Percentiles rank a stretch among this genome's conserved stretches.
Evolutionary conservation across 2,113 vertebrate species (phyloP).

Genomic region (Antigone vipio): DNA sequence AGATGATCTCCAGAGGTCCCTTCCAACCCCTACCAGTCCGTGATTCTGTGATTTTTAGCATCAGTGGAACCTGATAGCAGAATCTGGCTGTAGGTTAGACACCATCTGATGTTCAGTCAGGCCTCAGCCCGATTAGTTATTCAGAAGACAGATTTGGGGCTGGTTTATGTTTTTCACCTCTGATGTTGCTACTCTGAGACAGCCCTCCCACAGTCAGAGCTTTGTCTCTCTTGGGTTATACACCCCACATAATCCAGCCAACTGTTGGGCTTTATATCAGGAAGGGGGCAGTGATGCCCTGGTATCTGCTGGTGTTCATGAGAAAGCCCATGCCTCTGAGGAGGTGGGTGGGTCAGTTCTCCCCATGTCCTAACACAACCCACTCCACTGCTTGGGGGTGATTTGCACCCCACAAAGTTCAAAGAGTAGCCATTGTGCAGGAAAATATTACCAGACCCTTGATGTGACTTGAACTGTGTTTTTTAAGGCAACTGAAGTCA

Average conservation of each 20-base stretch:
- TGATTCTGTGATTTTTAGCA: background rate
- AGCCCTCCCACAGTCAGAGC: background rate
- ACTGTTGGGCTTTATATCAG: background rate
- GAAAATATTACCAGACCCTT: background rate
- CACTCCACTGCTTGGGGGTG: background rate
- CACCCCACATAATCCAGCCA: too few relatives aligned
- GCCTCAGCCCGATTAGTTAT: background rate
- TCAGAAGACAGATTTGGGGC: background rate
- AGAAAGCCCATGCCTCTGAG: background rate
- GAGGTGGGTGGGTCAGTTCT: background rate
- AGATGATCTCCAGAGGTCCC: too few relatives aligned
- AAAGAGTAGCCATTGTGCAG: background rate
- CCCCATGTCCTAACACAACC: background rate
- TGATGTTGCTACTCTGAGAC: background rate
- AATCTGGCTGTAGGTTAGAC: background rate
- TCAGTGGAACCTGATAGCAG: background rate
- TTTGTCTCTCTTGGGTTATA: background rate
- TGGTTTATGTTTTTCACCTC: background rate
- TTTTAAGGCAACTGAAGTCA: background rate
- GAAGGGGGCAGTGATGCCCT: background rate
- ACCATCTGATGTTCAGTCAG: background rate
- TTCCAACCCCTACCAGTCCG: too few relatives aligned
- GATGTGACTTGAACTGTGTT: background rate
- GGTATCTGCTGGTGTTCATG: background rate
- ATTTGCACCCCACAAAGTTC: background rate